Evolutionary conservation across 2,113 vertebrate species (phyloP), one percentile per base, ranked within the genome.

Genomic region (Petaurus breviceps): DNA sequence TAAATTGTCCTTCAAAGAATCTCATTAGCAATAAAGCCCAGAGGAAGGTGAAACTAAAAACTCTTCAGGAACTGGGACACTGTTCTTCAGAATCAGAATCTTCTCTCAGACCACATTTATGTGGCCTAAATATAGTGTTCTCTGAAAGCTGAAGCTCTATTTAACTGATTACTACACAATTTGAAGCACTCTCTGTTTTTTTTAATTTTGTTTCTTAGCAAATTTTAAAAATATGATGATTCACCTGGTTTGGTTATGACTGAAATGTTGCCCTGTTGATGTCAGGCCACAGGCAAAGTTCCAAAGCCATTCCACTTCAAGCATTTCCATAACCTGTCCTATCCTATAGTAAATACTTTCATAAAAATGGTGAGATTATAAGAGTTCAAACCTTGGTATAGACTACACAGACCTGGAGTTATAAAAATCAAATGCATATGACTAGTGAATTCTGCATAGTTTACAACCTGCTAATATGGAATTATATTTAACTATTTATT

Each of bases 1-100:
- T 46, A 24, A 92, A 94, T 28, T 92, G 10, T 26, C 47, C 90
- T 90, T 90, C 46, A 90, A 90, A 90, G 47, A 47, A 90, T 49
- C n/a, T 90, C 47, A 90, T 90, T 90, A 90, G 28, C 47, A 90
- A 51, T 90, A 90, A 90, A 90, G 49, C 90, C 90, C 90, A 90
- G 50, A 90, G 90, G 90, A 90, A 90, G 28, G 47, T 12, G 25
- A 90, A 28, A 49, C 3, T 49, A 49, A 90, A 50, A 49, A 47
- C 10, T 26, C 90, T 51, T 90, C 47, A 28, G 24, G 47, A 90
- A 90, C 47, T 90, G 25, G 90, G 90, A 31, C 90, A 90, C 46
- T 12, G 14, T 47, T 47, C 90, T 26, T 90, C 89, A 50, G 24
- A 90, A 25, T 25, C 12, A 50, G 47, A 90, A 49, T 90, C 49